phyloP scores from a whole-genome alignment of 2,888 invertebrate species.

The Tenthredo mesomela region DNA sequence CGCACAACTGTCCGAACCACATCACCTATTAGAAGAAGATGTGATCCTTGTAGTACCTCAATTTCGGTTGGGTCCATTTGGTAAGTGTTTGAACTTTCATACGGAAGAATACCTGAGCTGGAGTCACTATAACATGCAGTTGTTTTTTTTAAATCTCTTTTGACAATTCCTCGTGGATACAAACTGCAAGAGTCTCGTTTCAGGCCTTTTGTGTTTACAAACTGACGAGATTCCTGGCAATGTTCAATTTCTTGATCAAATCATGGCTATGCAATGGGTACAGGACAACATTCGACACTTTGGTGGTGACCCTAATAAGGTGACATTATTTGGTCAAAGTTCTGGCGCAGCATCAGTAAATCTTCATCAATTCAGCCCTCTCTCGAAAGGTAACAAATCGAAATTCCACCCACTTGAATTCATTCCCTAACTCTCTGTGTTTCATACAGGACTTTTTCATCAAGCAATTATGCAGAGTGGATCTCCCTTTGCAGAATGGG shows the following conservation, averaged over 20 bases:
- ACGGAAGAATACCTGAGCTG: not conserved
- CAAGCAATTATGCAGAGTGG: constrained; percentile 76
- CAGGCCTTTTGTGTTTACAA: constrained; percentile 75
- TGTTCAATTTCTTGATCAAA: constrained; percentile 75
- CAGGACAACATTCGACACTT: constrained; percentile 73
- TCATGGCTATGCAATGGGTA: constrained; percentile 75
- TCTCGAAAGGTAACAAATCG: constrained; percentile 50
- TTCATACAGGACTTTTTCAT: constrained; percentile 70
- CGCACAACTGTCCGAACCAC: constrained; percentile 73
- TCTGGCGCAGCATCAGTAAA: constrained; percentile 75
- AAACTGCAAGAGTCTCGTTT: not conserved
- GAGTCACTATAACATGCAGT: not conserved
- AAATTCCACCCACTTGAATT: not conserved
- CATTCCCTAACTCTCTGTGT: constrained; percentile 57
- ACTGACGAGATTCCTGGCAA: constrained; percentile 75
- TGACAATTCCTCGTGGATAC: not conserved
- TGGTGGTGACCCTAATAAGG: constrained; percentile 72
- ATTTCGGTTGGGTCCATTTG: constrained; percentile 79
- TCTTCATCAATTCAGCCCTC: constrained; percentile 69
- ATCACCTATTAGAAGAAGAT: constrained; percentile 78
- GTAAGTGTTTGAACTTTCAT: constrained; percentile 63
- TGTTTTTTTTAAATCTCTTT: not conserved
- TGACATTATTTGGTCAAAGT: constrained; percentile 76
- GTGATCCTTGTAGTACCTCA: constrained; percentile 79
- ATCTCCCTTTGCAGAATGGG: constrained; percentile 75